Base-by-base conservation (phyloP, 2,888 invertebrate species). In the Coenonympha arcania region DNA sequence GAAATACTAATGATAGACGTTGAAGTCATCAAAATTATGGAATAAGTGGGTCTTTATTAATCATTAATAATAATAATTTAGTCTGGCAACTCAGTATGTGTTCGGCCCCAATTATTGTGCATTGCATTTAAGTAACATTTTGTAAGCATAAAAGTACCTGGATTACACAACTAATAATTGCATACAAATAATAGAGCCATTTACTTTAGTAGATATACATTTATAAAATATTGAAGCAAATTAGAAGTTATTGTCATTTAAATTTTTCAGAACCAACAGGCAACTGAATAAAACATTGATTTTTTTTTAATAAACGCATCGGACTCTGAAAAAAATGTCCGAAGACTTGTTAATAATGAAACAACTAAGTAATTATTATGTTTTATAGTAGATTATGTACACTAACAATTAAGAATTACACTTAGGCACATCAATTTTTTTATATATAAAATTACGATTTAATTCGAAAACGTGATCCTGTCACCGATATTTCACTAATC, bases 341-440 rank as follows among this genome's bases (percentile, higher is more conserved):
- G 60, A 68, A 69, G 65, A 72, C 71, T 67, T 67, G 64, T n/a
- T n/a, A n/a, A n/a, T 64, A 67, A 69, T 73, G 72, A 68, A 71
- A 53, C 51, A 73, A 69, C 69, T 68, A 70, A 69, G 69, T 68
- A 70, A 69, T 69, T 68, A 76, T 69, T 72, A 74, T 22, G 24
- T n/a, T n/a, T n/a, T n/a, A n/a, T n/a, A n/a, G n/a, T n/a, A n/a
- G n/a, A 39, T 34, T 76, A 76, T 76, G 72, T 79, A 81, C 76
- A 80, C 77, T 80, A 81, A 39, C 39, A 67, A 68, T 80, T 84
- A 73, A 84, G 66, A 74, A 78, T 78, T 83, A 87, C 87, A 87
- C 85, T 85, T 87, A 87, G 87, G 87, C 87, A 87, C 87, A 87
- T 87, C 87, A 81, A 87, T 87, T 87, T 76, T 87, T 76, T 36